Conservation (phyloP, 2,797 vertebrate genomes). For the Megaceryle alcyon region DNA sequence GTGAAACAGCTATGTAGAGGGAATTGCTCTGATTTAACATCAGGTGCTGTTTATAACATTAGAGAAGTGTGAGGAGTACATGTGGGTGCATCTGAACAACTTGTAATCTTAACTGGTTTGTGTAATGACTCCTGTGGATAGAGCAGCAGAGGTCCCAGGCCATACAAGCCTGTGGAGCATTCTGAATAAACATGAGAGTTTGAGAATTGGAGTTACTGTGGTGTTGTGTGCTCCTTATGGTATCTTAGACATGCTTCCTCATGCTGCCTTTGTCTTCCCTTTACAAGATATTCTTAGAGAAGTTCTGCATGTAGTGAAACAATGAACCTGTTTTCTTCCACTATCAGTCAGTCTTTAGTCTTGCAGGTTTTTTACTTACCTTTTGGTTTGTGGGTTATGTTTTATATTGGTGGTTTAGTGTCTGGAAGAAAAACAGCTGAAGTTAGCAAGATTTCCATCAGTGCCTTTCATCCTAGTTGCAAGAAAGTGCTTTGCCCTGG, state of each 20-base stretch:
- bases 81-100: neutral
- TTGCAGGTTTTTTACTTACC: neutral
- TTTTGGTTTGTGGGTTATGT: neutral
- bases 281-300: neutral
- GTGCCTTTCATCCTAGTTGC: neutral
- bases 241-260: neutral
- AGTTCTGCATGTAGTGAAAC: accelerated
- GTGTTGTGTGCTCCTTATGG: neutral
- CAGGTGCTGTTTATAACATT: neutral
- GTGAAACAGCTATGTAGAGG: neutral
- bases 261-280: neutral
- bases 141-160: neutral
- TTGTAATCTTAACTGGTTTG: neutral
- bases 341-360: neutral
- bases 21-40: neutral
- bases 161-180: neutral
- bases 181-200: neutral
- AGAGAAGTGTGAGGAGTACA: neutral
- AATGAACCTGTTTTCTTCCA: neutral
- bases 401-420: neutral
- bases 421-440: neutral
- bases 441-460: neutral
- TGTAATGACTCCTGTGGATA: neutral
- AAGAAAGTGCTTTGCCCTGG: neutral
- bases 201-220: neutral